Percentiles rank a stretch among this genome's conserved stretches.
Evolutionary conservation across 2,797 vertebrate species (phyloP).

Genomic region (Graptemys geographica): DNA sequence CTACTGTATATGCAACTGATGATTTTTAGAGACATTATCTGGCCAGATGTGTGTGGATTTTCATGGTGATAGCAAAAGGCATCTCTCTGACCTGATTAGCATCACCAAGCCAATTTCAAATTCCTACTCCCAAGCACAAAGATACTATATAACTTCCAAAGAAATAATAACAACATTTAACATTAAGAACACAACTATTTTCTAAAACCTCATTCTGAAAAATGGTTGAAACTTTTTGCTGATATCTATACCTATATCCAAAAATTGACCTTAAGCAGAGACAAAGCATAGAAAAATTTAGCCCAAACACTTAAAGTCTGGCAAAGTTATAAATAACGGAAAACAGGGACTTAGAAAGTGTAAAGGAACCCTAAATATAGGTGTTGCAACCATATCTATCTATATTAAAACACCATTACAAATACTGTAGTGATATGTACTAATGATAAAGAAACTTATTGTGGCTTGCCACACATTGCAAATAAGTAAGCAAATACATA

Average conservation of each 20-base stretch:
- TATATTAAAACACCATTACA: neutral
- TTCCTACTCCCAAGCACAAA: neutral
- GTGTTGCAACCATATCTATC: neutral
- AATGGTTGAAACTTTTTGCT: too few relatives aligned
- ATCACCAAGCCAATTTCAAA: neutral
- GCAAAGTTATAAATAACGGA: constrained; percentile 31
- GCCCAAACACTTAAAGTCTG: neutral
- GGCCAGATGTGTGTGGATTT: neutral
- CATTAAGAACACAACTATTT: neutral
- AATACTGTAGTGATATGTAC: neutral
- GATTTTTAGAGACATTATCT: neutral
- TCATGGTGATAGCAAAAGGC: neutral
- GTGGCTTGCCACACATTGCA: neutral
- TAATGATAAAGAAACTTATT: neutral
- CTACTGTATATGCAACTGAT: neutral
- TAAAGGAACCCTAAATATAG: too few relatives aligned
- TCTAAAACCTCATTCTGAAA: too few relatives aligned
- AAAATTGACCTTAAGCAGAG: too few relatives aligned
- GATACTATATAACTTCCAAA: neutral
- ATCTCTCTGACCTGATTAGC: neutral
- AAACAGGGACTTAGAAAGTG: neutral
- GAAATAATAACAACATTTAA: neutral
- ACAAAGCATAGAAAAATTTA: neutral
- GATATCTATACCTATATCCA: too few relatives aligned
- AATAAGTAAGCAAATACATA: neutral